Conservation (phyloP, 2,797 vertebrate genomes). For the Craterocephalus amniculus region DNA sequence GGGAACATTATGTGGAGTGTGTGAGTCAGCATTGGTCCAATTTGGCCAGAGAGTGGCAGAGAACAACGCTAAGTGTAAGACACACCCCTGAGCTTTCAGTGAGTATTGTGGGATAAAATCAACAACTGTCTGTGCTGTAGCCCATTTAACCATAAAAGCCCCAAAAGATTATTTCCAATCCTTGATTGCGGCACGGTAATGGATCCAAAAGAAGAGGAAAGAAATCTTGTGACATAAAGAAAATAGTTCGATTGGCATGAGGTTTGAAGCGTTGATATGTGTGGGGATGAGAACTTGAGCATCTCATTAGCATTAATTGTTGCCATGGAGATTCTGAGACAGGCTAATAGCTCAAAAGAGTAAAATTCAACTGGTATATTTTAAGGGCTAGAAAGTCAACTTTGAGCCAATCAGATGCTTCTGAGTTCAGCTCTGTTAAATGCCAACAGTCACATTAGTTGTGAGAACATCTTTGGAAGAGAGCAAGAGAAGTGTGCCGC, state of each 20-base stretch:
- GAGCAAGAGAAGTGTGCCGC: conserved; percentile 13
- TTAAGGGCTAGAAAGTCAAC: conserved; percentile 30
- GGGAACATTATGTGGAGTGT: conserved; percentile 10
- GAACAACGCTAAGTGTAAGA: conserved; percentile 37
- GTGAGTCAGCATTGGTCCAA: conserved; percentile 38
- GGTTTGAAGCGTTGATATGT: conserved; percentile 23
- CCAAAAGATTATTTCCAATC: conserved; percentile 41
- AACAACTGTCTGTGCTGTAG: conserved; percentile 19
- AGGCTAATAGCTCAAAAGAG: conserved; percentile 24
- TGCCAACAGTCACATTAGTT: conserved; percentile 45
- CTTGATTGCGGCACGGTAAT: conserved; percentile 18
- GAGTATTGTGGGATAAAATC: conserved; percentile 46
- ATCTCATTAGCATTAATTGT: conserved; percentile 45
- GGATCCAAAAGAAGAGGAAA: conserved; percentile 12
- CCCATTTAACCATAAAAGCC: conserved; percentile 26
- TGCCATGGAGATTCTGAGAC: conserved; percentile 44
- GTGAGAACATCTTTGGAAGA: conserved; percentile 8
- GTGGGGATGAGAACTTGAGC: conserved; percentile 29
- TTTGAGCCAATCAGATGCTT: conserved; percentile 42
- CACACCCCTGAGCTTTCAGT: conserved; percentile 42
- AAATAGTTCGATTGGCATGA: conserved; percentile 38
- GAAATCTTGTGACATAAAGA: conserved; percentile 1
- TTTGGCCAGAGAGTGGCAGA: conserved; percentile 37
- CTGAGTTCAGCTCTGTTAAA: conserved; percentile 39
- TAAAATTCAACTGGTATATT: conserved; percentile 22